Evolutionary conservation across 1,140 invertebrate genomes (phyloP).

Genomic region (Lucilia cuprina): DNA sequence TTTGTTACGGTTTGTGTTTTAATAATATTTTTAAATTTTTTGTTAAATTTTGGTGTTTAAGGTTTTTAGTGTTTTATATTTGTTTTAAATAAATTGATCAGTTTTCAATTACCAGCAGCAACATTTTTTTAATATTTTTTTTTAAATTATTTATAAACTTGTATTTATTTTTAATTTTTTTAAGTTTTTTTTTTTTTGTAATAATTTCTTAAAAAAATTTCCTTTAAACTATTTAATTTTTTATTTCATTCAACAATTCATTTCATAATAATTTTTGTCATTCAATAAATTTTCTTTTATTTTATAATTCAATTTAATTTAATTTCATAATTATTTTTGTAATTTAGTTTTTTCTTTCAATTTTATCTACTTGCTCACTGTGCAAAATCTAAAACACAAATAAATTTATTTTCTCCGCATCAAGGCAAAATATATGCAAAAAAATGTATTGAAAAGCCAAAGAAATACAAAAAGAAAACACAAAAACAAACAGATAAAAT

Average conservation of each 20-base stretch:
- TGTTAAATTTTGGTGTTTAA: not conserved
- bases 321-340: not conserved
- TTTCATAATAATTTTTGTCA: not conserved
- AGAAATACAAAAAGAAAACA: not conserved
- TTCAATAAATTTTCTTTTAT: slow-evolving; percentile 3
- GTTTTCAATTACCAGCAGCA: not conserved
- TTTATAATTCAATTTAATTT: slow-evolving; percentile 13
- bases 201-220: not conserved
- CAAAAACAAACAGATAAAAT: not conserved
- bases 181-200: not conserved
- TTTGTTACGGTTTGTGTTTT: not conserved
- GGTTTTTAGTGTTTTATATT: not conserved
- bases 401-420: slow-evolving; percentile 30
- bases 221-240: not conserved
- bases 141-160: not conserved
- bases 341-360: slow-evolving; percentile 10
- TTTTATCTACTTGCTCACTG: slow-evolving; percentile 13
- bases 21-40: not conserved
- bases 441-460: not conserved
- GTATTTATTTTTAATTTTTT: not conserved
- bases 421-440: slow-evolving; percentile 40
- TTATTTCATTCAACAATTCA: not conserved
- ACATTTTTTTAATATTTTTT: not conserved
- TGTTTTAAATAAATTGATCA: not conserved
- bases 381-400: slow-evolving; percentile 38